Evolutionary conservation across 1,140 invertebrate species (phyloP), one percentile per base, ranked within the genome.

Genomic region (Drosophila repleta): DNA sequence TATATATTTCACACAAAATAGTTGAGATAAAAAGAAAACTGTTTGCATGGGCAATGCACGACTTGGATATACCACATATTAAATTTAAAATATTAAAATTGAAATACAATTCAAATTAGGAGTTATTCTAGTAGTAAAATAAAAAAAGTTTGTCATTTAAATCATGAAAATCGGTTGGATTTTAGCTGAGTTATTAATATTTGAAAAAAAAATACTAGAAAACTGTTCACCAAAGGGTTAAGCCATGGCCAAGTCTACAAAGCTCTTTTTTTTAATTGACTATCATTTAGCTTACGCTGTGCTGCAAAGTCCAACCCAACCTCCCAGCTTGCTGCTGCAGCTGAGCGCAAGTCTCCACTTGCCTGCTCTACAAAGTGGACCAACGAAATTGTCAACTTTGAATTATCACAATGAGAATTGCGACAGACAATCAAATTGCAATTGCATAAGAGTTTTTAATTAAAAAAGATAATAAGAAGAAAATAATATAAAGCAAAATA

Each of bases 311-410:
- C 17, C 39, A 43, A 43, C 15, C 15, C 39, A 43, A 43, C 39
- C 39, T 2, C 4, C 39, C 15, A 1, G n/a, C 3, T 1, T 11
- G n/a, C 7, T 17, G 2, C 37, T 15, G 37, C 37, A 15, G 37
- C 37, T 43, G 39, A 41, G 39, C 39, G 39, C 39, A 41, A 17
- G 32, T 35, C 39, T 41, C 15, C 29, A 29, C 29, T 29, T 29
- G 29, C 6, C 7, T 29, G 8, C 4, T 29, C 29, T 2, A 41
- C 39, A 41, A 15, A 17, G 10, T 35, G 11, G 32, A 35, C 10
- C 10, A 35, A 11, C 11, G 32, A 13, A 35, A 35, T 35, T 35
- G 11, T 35, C 32, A 35, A 13, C 32, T 2, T 10, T 35, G 2
- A 35, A 13, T 35, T 35, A 35, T 35, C 32, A 35, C 32, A 35